Base-by-base conservation (phyloP, 1,140 invertebrate species). In the Bombus haemorrhoidalis region DNA sequence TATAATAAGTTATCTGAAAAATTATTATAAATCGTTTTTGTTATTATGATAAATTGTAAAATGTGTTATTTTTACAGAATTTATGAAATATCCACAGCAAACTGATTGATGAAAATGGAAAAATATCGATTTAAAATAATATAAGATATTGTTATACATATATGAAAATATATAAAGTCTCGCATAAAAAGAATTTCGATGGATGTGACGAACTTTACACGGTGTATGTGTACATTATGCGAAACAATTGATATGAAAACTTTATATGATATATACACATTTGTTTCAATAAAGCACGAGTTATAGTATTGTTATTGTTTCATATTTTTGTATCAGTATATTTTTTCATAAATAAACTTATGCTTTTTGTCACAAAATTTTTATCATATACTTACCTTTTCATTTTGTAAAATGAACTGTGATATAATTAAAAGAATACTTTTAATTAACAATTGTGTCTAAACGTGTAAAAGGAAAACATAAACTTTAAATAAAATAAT, bases 21-120 rank as follows among this genome's bases (percentile, higher is more conserved):
- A 73, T 53, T 34, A 57, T 78, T 37, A 41, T 39, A 41, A 32
- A n/a, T 10, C 9, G 22, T 22, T 53, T 68, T 53, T 8, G 47
- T 53, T 1, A 1, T 64, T 43, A 6, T 62, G 28, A 32, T 64
- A 87, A 25, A 88, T 5, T 22, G 6, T 81, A 77, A 76, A 32
- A 71, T 73, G 1, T 75, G 47, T 83, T 86, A 88, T 81, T 74
- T 88, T 95, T 95, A 77, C 92, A 96, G 95, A 95, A 93, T 88
- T 91, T 96, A 82, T 95, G 93, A 89, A 93, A 92, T 53, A 94
- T 95, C 74, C 95, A 96, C 88, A 94, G 93, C 83, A 94, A 95
- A 90, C 87, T 96, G 72, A 94, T 96, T 57, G 94, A 95, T 90
- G 83, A 93, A 73, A 43, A 83, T 75, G 34, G 37, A 71, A 82